A percentile compares a stretch with the other conserved stretches of the same genome.
These are phyloP conservation scores for Ichneumoninae sp. DNA, from an alignment of 2,888 invertebrate species.

Conservation along the genomic window DNA sequence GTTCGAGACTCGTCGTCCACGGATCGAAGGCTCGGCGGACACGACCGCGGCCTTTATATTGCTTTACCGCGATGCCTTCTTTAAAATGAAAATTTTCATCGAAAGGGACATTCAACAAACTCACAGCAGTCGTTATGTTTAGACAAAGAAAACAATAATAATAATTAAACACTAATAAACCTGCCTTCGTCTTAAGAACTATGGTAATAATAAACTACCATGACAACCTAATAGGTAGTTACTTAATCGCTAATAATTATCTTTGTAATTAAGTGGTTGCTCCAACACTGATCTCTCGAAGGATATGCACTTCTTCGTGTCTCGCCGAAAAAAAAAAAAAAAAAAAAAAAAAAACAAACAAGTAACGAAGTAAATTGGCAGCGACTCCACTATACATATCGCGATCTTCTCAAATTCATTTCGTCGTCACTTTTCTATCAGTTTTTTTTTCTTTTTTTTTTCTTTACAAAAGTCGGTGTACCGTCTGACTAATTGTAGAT, in stretches of 20 bases:
- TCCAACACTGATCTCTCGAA: constrained; percentile 69
- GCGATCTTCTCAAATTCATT: constrained; percentile 30
- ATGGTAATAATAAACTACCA: constrained; percentile 63
- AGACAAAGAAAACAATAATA: neutral
- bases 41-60: constrained; percentile 53
- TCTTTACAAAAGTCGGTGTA: constrained; percentile 61
- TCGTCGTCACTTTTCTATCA: constrained; percentile 3
- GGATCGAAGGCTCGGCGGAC: constrained; percentile 45
- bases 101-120: constrained; percentile 54
- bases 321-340: constrained; percentile 68
- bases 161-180: constrained; percentile 64
- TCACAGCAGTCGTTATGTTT: constrained; percentile 69
- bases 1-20: constrained; percentile 51
- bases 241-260: constrained; percentile 73
- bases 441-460: constrained; percentile 21
- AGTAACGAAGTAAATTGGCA: constrained; percentile 60
- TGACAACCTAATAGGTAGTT: constrained; percentile 64
- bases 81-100: constrained; percentile 33
- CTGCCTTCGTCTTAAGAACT: constrained; percentile 66
- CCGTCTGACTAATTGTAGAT: constrained; percentile 58
- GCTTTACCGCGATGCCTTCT: constrained; percentile 52
- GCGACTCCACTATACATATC: constrained; percentile 46
- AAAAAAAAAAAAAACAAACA: constrained; percentile 68
- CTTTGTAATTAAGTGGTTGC: constrained; percentile 70
- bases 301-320: constrained; percentile 76